Evolutionary conservation across 2,797 vertebrate species (phyloP), one percentile per base, ranked within the genome.

Genomic region (Lates japonicus): DNA sequence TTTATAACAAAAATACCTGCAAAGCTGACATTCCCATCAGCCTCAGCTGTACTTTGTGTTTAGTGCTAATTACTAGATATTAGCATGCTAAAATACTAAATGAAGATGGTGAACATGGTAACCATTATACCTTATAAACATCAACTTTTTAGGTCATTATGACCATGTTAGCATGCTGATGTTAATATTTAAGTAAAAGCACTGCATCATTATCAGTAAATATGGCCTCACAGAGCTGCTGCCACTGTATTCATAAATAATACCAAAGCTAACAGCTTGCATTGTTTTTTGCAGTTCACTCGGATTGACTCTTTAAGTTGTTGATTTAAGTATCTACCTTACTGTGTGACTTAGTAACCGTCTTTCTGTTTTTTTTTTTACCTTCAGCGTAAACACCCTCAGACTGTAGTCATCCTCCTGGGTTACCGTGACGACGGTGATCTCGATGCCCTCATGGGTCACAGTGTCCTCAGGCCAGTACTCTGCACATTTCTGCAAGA

Each of bases 341-440:
- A 37, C 55, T 69, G 1, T 51, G 29, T 44, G n/a, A 44, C 8
- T 64, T 17, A 49, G 31, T 22, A 42, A 19, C n/a, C 22, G 2
- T 61, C 29, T 83, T 44, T 71, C 20, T 61, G 14, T 17, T 20
- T 69, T 29, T 29, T 29, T 29, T 29, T 88, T 95, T 88, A 99
- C 98, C 97, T 97, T 97, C 76, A 99, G 95, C 72, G 96, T 97
- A 93, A 99, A 98, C 91, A 98, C 96, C 90, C 98, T 96, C 80
- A 99, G 95, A 87, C 97, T 97, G 94, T 99, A 99, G 93, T 98
- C 98, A 60, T 99, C 98, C 62, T 97, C 97, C 90, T 98, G 97
- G 74, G 98, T 96, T 88, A 99, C 96, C 76, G 93, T 92, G 82
- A 95, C 93, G 55, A 99, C 94, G 0, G 95, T 96, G 92, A 99